Conservation (phyloP, 2,797 vertebrate species). For the Paedocypris micromegethes region DNA sequence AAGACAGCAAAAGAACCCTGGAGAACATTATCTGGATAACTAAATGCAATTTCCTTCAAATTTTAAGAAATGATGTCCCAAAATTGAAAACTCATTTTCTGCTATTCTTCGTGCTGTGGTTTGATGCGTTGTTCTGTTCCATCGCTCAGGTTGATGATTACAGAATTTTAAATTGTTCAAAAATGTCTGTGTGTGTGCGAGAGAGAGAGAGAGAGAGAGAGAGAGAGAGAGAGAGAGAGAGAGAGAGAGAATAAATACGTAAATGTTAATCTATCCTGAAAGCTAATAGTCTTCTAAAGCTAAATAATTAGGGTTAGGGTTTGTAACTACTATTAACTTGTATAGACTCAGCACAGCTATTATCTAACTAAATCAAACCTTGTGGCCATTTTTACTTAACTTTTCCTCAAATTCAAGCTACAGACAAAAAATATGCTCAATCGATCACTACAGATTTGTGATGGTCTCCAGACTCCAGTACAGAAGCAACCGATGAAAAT, state of each 20-base stretch:
- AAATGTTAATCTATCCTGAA: too few species aligned
- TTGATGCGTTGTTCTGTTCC: background rate
- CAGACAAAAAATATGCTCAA: conserved; percentile 11
- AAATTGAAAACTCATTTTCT: conserved; percentile 13
- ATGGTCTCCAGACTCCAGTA: conserved; percentile 3
- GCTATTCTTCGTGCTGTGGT: background rate
- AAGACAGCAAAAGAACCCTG: conserved; percentile 1
- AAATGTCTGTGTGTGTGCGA: too few species aligned
- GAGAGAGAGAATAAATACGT: too few species aligned
- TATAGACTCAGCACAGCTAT: background rate
- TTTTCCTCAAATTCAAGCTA: background rate
- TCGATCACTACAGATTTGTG: conserved; percentile 2
- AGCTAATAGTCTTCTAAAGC: background rate
- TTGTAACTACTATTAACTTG: background rate
- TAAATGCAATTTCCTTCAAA: conserved; percentile 26
- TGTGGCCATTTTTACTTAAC: conserved; percentile 10
- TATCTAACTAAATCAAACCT: conserved; percentile 4
- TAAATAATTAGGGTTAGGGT: conserved; percentile 1
- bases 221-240: too few species aligned
- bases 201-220: too few species aligned
- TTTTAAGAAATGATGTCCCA: background rate
- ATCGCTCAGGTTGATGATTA: background rate
- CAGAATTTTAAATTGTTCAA: background rate
- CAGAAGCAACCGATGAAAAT: conserved; percentile 16
- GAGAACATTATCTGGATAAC: conserved; percentile 1